Conservation (phyloP, 2,797 vertebrate genomes). For the Rallus crepitans region DNA sequence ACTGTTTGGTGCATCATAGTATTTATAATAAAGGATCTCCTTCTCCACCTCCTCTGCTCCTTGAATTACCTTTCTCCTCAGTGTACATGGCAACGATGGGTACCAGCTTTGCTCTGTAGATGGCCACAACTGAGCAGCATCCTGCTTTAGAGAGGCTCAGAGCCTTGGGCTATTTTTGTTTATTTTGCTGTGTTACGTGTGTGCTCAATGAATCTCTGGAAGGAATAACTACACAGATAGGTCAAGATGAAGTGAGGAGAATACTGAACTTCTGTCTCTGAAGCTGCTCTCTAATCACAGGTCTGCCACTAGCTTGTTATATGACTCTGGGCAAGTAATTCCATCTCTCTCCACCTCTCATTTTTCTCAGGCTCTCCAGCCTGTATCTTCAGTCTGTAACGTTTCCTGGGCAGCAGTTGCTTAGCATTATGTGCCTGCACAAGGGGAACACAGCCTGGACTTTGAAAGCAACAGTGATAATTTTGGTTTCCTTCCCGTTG, state of each 20-base stretch:
- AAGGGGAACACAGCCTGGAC: background rate
- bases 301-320: background rate
- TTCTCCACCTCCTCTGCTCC: background rate
- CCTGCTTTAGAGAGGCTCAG: background rate
- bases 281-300: conserved; percentile 21
- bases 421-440: background rate
- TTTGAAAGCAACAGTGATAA: background rate
- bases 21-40: background rate
- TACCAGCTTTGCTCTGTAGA: background rate
- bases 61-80: background rate
- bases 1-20: background rate
- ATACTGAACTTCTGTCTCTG: background rate
- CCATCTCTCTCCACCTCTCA: background rate
- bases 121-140: background rate
- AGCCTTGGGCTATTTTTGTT: background rate
- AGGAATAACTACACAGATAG: background rate
- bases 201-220: background rate
- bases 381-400: background rate
- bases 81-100: background rate
- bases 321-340: background rate
- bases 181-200: background rate
- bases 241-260: background rate
- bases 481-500: background rate
- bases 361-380: background rate
- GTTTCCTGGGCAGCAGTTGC: conserved; percentile 19